Base-by-base conservation (phyloP, 1,140 invertebrate genomes). In the Drosophila ananassae region DNA sequence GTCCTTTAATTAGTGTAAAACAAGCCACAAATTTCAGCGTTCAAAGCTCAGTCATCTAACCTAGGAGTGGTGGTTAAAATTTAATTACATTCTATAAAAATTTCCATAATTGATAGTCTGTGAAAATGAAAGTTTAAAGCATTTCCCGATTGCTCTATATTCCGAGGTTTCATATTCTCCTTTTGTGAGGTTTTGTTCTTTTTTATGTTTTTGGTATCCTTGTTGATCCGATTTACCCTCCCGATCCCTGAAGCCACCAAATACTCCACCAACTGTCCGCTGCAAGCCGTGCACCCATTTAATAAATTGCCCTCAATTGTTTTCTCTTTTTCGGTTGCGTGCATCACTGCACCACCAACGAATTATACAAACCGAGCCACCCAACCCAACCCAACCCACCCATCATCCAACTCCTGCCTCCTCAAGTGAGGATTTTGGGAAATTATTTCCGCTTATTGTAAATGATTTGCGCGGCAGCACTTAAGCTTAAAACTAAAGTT, bases 391-490 rank as follows among this genome's bases (percentile, higher is more conserved):
- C 46, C 4, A 25, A n/a, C 5, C 46, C 34, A 24, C 51, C 53
- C 25, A 34, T 9, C 25, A 34, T 9, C 2, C n/a, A 21, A 13
- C 41, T 30, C 34, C 62, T 10, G 46, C 12, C 32, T 37, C 59
- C 41, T 55, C 6, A 6, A 28, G 25, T 7, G 25, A 62, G 39
- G 41, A 47, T 69, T 67, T 69, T n/a, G 66, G 66, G 62, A 72
- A 72, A 71, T 71, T 71, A 71, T 72, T 72, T 72, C 55, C 67
- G 66, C 24, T 72, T 72, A 60, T 72, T 72, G 66, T 53, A 60
- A 72, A 72, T 60, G 67, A 72, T 60, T 72, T 69, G 51, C 12
- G 39, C 63, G 46, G 46, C 57, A 34, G 28, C 17, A 12, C 34
- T 44, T 44, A 3, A 28, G 32, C 68, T 72, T 72, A 39, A 72